phyloP scores from a whole-genome alignment of 2,797 vertebrate species.

The Anabacerthia variegaticeps region DNA sequence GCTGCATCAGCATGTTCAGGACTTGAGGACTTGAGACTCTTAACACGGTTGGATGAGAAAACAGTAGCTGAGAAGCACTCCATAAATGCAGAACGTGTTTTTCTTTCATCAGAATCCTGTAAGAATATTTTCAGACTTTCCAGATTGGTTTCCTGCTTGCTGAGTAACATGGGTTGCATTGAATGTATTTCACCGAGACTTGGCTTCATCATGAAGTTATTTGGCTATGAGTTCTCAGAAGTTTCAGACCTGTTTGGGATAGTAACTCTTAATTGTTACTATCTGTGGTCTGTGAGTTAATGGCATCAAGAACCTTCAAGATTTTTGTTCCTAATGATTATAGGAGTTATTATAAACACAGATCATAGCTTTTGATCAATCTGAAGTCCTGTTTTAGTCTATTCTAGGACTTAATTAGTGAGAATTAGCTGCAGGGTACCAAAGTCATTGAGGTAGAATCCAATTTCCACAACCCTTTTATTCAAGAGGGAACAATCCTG shows the following conservation, averaged over 20 bases:
- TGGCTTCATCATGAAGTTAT: not conserved
- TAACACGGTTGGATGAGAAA: not conserved
- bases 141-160: not conserved
- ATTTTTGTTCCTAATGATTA: conserved; percentile 23
- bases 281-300: conserved; percentile 18
- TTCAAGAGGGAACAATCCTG: not conserved
- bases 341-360: not conserved
- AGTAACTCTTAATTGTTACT: not conserved
- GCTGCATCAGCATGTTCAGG: not conserved
- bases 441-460: conserved; percentile 18
- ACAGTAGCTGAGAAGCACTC: not conserved
- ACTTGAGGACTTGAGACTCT: not conserved
- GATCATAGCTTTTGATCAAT: conserved; percentile 39
- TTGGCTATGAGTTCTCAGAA: not conserved
- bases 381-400: conserved; percentile 10
- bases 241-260: not conserved
- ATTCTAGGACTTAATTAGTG: conserved; percentile 39
- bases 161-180: not conserved
- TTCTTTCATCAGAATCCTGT: not conserved
- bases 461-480: conserved; percentile 17
- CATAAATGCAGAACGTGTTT: not conserved
- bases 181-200: not conserved
- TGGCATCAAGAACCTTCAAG: not conserved
- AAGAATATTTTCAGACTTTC: not conserved
- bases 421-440: conserved; percentile 27